Evolutionary conservation across 2,888 invertebrate genomes (phyloP), one percentile per base, ranked within the genome.

Genomic region (Acrobeloides nanus): DNA sequence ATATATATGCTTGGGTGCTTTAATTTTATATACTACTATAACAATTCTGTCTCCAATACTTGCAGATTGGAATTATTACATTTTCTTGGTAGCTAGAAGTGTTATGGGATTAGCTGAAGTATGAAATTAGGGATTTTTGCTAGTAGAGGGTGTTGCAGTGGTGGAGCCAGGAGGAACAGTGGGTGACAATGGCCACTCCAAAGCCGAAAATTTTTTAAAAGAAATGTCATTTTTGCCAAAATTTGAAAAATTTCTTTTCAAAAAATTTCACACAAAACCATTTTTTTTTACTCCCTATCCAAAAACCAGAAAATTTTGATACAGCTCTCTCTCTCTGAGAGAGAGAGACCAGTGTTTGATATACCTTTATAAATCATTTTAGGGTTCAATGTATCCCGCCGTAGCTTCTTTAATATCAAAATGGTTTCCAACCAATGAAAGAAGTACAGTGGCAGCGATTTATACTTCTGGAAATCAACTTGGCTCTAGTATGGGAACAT

Each of bases 401-500:
- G 37, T 64, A 25, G 46, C 51, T 5, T 58, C 64, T 1, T 42
- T 55, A 21, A 48, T 48, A 2, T 55, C 64, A 1, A 24, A 59
- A 29, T 66, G 67, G 66, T 63, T 63, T 31, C 52, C 63, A 2
- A 57, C 61, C 8, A 45, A 48, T 12, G 67, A 68, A 33, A 38
- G 62, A 18, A 56, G 54, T 4, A 58, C 58, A 1, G 50, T 56
- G 37, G 64, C 61, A 6, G 61, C 68, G 4, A 41, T 68, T 32
- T 68, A 58, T 44, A 68, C 68, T 7, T 55, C 62, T 4, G 66
- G 66, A 3, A 60, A 66, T 32, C 66, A 66, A 51, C 17, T 66
- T 1, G 60, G 55, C 8, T 42, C 56, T 8, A 46, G 58, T 8
- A 38, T 63, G 7, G 34, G 50, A 8, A 35, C 59, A 3, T 26